Base-by-base conservation (phyloP, 2,113 vertebrate genomes). In the Callipepla squamata region DNA sequence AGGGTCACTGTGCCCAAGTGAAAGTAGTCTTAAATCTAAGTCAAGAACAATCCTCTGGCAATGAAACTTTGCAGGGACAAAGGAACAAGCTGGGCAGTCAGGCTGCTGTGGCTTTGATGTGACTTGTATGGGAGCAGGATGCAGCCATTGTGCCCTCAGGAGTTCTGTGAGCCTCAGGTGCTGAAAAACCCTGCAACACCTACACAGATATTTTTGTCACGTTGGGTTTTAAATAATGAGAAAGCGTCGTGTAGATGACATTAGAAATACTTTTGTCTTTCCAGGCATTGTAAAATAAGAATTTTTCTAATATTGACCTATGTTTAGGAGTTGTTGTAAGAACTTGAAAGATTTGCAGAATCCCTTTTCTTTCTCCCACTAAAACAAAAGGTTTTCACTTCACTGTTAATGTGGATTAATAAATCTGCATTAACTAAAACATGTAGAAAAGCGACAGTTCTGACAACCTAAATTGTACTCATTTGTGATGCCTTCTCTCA, bases 321-420 rank as follows among this genome's bases (percentile, higher is more conserved):
- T 28, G 13, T 73, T 84, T 69, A 66, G 25, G 58, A 80, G 47
- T 44, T 23, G 89, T 66, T 0, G 0, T 87, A 80, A 77, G 34
- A 85, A 28, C 51, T 84, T 85, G 55, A 80, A 83, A 83, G 5
- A 25, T 45, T 94, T 44, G 21, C 36, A n/a, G 32, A 53, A 42
- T 68, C 25, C 25, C 16, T 91, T 89, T 65, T n/a, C 28, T 79
- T 53, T 61, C 72, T 69, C 61, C 23, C 25, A 5, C 10, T 76
- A 1, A 50, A 63, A 73, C 9, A 73, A 73, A 89, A 89, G 34
- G 6, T 57, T 89, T 93, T 62, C 77, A 13, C 40, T 85, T 82
- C 44, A 36, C 23, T 73, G 50, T 79, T 92, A 87, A 83, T 48
- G 42, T 89, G 63, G 67, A 80, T 91, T 94, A 96, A 96, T 91